phyloP scores from a whole-genome alignment of 2,797 vertebrate species.

The Crocodylus rhombifer region DNA sequence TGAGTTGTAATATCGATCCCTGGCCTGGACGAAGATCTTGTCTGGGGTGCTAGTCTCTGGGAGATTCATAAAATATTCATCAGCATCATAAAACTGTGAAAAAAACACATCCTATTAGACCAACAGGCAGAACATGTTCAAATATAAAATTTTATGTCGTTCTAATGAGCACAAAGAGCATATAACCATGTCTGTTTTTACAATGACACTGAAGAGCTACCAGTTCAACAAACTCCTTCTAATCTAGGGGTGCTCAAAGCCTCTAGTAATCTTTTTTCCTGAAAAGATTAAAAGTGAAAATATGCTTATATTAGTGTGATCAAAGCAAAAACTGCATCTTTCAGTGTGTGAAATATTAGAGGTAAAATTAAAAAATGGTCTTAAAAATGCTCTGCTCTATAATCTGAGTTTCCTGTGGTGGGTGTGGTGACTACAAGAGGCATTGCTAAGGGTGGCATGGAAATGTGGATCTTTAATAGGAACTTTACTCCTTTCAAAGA shows the following conservation, averaged over 20 bases:
- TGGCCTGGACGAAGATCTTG: conserved; percentile 72
- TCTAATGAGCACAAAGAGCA: neutral
- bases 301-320: neutral
- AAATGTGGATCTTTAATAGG: neutral
- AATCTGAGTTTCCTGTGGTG: neutral
- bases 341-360: neutral
- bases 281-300: neutral
- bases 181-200: accelerated
- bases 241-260: no score
- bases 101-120: neutral
- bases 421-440: neutral
- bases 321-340: neutral
- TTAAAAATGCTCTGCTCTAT: neutral
- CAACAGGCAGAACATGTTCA: neutral
- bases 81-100: neutral
- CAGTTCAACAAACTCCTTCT: no score
- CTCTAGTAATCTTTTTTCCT: no score
- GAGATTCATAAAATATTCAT: conserved; percentile 15
- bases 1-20: conserved; percentile 78
- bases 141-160: accelerated
- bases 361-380: neutral
- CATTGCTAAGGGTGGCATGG: accelerated
- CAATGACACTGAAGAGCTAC: neutral
- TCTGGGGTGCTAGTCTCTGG: accelerated
- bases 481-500: accelerated